Percentiles rank a stretch among this genome's conserved stretches.
These are phyloP conservation scores for Seriola dumerili DNA, from an alignment of 2,113 vertebrate genomes.

Conservation along the genomic window DNA sequence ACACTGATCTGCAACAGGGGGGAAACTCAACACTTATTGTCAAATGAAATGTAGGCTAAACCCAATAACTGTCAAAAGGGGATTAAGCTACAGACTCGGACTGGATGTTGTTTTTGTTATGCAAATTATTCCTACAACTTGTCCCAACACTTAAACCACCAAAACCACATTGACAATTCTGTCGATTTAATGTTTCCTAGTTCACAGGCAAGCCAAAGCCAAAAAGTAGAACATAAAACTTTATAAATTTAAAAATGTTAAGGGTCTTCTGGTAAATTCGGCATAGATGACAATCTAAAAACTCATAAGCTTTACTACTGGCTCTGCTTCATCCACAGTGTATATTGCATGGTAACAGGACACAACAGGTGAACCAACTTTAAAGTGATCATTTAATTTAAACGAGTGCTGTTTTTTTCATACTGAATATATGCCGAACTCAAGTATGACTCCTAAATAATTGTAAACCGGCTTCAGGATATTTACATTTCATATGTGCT, in stretches of 20 bases:
- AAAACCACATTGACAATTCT: conserved; percentile 4
- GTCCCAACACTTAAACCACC: background rate
- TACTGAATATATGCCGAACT: background rate
- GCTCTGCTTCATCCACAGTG: background rate
- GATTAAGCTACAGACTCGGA: conserved; percentile 20
- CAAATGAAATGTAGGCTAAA: conserved; percentile 44
- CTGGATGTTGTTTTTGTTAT: conserved; percentile 2
- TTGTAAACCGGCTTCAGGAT: fast-evolving
- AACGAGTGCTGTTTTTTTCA: background rate
- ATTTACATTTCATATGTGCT: background rate
- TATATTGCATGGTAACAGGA: background rate
- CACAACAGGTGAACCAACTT: conserved; percentile 49
- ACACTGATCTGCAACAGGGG: background rate
- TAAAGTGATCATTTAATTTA: background rate
- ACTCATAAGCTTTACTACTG: background rate
- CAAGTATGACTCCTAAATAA: background rate
- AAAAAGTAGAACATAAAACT: background rate
- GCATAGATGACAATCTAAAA: background rate
- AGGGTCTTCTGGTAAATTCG: background rate
- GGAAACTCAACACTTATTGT: background rate
- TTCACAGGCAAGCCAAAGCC: fast-evolving
- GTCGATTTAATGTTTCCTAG: background rate
- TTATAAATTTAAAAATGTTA: background rate
- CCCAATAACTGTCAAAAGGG: conserved; percentile 40
- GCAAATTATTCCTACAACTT: conserved; percentile 24